A percentile compares a stretch with the other conserved stretches of the same genome.
These are phyloP conservation scores for Macrosoma leucophasiata DNA, from an alignment of 2,888 invertebrate genomes.

Conservation along the genomic window DNA sequence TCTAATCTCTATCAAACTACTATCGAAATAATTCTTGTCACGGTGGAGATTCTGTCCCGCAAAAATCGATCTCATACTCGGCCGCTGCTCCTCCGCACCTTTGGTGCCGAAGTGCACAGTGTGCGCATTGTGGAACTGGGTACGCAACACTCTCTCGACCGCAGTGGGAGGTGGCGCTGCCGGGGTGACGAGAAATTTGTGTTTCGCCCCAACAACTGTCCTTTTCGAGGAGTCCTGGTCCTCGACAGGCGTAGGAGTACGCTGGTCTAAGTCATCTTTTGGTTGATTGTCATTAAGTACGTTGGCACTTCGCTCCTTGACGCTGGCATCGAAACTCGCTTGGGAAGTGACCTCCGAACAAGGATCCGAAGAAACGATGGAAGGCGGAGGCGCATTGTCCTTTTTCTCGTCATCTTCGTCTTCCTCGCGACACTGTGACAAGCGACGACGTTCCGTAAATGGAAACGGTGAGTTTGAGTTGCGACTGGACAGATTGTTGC, in stretches of 20 bases:
- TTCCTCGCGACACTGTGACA: constrained; percentile 90
- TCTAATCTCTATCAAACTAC: constrained; percentile 87
- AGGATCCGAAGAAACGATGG: constrained; percentile 30
- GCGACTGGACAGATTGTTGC: constrained; percentile 80
- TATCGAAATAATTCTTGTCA: constrained; percentile 88
- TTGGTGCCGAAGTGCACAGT: constrained; percentile 82
- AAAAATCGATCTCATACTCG: constrained; percentile 79
- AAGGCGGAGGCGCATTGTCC: constrained; percentile 37
- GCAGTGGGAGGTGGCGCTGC: constrained; percentile 49
- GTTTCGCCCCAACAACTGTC: constrained; percentile 59
- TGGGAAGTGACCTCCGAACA: constrained; percentile 31
- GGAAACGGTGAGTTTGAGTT: constrained; percentile 65
- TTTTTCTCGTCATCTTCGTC: constrained; percentile 83
- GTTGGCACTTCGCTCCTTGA: constrained; percentile 27
- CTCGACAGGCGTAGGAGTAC: constrained; percentile 8
- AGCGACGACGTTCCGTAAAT: constrained; percentile 77
- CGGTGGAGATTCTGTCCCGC: constrained; percentile 77
- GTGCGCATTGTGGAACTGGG: constrained; percentile 75
- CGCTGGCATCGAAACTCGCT: constrained; percentile 25
- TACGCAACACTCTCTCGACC: constrained; percentile 63
- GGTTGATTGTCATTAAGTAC: constrained; percentile 13
- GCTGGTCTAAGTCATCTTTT: neutral
- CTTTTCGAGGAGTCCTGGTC: constrained; percentile 56
- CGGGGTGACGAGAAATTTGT: constrained; percentile 62
- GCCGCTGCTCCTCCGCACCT: constrained; percentile 72